Evolutionary conservation across 37 sponge, comb jelly and placozoan genomes (phyloP), one percentile per base, ranked within the genome.

Genomic region (Hormiphora californensis): DNA sequence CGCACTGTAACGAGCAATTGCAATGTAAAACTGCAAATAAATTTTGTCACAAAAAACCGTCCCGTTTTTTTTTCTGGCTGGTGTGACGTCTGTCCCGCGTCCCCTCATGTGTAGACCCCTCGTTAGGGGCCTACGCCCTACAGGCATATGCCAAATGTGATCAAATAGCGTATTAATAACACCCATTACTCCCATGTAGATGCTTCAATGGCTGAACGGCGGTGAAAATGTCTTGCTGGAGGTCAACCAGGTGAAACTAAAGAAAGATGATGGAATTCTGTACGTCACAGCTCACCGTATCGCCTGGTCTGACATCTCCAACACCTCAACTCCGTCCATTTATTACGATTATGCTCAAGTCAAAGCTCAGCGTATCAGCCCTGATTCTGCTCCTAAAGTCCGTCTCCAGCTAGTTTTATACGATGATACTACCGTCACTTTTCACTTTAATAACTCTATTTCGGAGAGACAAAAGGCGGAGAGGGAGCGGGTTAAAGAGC

Each of bases 291-390:
- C 43, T 30, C 12, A 73, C 4, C 31, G 81, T 19, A 3, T 73
- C 19, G 35, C 43, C 0, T 73, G 81, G 81, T 44, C 44, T 11
- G 49, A 73, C 25, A 36, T 73, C n/a, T 22, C 40, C 23, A 9
- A 15, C 35, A 22, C 81, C 21, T 27, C 81, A 8, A 19, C 17
- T 41, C 81, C 81, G 40, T 23, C 46, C 23, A 46, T 73, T 21
- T 46, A 73, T 23, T 73, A 73, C 43, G 81, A 73, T 43, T 73
- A 73, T 73, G 21, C 43, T 73, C 81, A 73, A 36, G 43, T 73
- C 40, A 73, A 73, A 40, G 81, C 81, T 15, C 81, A 73, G 81
- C 81, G 81, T 11, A 73, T 73, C 1, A 73, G 81, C 25, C 81
- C 81, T 39, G 81, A 73, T 73, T 73, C 81, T 43, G 81, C 81